phyloP scores from a whole-genome alignment of 2,113 vertebrate species.

The Pituophis catenifer region DNA sequence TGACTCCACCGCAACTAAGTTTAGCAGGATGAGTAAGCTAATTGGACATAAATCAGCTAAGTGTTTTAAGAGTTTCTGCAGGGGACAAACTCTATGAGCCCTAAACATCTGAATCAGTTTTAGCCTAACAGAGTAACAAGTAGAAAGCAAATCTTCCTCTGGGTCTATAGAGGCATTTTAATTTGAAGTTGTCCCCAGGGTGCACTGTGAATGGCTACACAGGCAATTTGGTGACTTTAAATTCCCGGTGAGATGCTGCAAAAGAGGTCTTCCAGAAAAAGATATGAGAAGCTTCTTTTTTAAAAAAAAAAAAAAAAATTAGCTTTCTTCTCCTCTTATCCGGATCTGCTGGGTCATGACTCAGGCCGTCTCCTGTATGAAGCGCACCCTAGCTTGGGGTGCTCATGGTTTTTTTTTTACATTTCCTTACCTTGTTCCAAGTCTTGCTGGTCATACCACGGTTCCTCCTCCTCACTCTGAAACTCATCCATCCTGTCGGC shows the following conservation, averaged over 20 bases:
- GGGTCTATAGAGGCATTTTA: conserved; percentile 4
- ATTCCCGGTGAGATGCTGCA: conserved; percentile 9
- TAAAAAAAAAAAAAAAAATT: neutral
- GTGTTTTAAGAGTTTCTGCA: conserved; percentile 6
- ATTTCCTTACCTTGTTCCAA: conserved; percentile 89
- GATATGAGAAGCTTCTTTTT: neutral
- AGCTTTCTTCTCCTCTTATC: neutral
- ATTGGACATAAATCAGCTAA: neutral
- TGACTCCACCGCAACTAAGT: neutral
- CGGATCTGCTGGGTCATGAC: neutral
- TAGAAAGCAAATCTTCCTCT: neutral
- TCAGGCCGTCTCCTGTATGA: neutral
- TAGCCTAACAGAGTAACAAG: neutral
- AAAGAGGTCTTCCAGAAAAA: neutral
- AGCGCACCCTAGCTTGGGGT: neutral
- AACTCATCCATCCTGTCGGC: conserved; percentile 91
- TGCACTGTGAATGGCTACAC: neutral
- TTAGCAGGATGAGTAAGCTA: neutral
- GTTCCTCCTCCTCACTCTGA: conserved; percentile 90
- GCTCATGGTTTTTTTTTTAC: neutral
- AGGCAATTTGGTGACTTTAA: neutral
- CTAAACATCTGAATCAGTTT: neutral
- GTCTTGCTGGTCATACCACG: conserved; percentile 95
- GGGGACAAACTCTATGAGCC: neutral
- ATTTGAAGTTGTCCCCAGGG: conserved; percentile 15